Base-by-base conservation (phyloP, 2,888 invertebrate species). In the Drosophila monieri region DNA sequence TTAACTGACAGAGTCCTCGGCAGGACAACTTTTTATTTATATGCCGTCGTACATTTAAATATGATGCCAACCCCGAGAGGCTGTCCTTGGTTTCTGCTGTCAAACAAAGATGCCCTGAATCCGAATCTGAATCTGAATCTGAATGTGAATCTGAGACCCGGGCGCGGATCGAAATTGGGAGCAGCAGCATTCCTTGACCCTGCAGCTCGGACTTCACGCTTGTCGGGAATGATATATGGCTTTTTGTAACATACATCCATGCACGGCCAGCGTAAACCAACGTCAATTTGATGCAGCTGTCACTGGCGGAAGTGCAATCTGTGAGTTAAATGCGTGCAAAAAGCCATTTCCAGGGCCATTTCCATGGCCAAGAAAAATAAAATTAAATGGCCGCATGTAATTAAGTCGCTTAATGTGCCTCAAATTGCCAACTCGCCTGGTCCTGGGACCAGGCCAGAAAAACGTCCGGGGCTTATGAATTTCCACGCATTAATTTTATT, bases 231-330 rank as follows among this genome's bases (percentile, higher is more conserved):
- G 72, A 70, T 70, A 62, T 64, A 70, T 69, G 30, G 51, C 46
- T 27, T 46, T 66, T 46, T 21, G 4, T n/a, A 25, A 9, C 12
- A 30, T 32, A 30, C 39, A 41, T 27, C n/a, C 21, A 8, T 15
- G n/a, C 14, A 39, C 14, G 21, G 43, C 60, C n/a, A n/a, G 35
- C 35, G 35, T 35, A 35, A 35, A 60, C 77, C 76, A 84, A 80
- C 76, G 85, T 81, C 81, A 80, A 76, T 86, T 84, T 78, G 74
- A 55, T 76, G 85, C 87, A 86, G 78, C 76, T 86, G 80, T 76
- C 80, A 76, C 72, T 18, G 54, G 44, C 46, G 54, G 41, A 66
- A 72, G 68, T 84, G 73, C 80, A 73, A 59, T 73, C 43, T 73
- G 73, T 47, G 54, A 53, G 53, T 73, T 65, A 54, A 57, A 57